Evolutionary conservation across 2,113 vertebrate species (phyloP).

Genomic region (Sisor rabdophorus): DNA sequence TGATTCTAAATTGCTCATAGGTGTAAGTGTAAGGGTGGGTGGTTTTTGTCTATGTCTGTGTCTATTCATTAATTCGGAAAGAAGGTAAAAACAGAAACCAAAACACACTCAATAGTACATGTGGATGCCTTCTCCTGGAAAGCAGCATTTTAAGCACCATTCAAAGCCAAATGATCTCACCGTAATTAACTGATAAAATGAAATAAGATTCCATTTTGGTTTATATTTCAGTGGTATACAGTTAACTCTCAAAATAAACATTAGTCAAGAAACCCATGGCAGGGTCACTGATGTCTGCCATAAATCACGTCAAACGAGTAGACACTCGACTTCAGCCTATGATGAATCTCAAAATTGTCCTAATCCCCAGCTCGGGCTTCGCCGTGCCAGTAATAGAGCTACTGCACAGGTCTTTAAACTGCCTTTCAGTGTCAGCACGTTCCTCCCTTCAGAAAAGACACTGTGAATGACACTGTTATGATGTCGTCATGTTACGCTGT

Average conservation of each 20-base stretch:
- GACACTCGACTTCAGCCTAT: conserved; percentile 8
- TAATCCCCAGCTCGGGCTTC: conserved; percentile 30
- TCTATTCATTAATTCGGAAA: conserved; percentile 14
- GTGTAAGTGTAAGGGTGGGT: no score
- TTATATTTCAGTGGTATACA: conserved; percentile 18
- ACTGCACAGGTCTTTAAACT: conserved; percentile 21
- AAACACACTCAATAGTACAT: neutral
- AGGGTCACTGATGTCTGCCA: neutral
- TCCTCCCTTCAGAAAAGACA: conserved; percentile 21
- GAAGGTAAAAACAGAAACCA: conserved; percentile 10
- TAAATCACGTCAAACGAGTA: conserved; percentile 30
- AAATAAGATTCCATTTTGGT: neutral
- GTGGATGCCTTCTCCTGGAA: neutral
- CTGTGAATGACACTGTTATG: conserved; percentile 50
- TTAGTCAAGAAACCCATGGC: conserved; percentile 14
- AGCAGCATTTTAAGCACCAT: neutral
- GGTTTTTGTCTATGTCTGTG: no score
- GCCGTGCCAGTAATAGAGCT: conserved; percentile 30
- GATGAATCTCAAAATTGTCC: neutral
- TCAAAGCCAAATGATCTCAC: conserved; percentile 22
- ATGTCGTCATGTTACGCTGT: conserved; percentile 48
- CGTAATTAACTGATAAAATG: conserved; percentile 3
- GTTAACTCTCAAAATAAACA: conserved; percentile 20
- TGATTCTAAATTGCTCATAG: no score
- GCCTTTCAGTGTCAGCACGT: conserved; percentile 39